Evolutionary conservation across 92 coral and sea anemone species (phyloP), one percentile per base, ranked within the genome.

Genomic region (Virgularia gustaviana): DNA sequence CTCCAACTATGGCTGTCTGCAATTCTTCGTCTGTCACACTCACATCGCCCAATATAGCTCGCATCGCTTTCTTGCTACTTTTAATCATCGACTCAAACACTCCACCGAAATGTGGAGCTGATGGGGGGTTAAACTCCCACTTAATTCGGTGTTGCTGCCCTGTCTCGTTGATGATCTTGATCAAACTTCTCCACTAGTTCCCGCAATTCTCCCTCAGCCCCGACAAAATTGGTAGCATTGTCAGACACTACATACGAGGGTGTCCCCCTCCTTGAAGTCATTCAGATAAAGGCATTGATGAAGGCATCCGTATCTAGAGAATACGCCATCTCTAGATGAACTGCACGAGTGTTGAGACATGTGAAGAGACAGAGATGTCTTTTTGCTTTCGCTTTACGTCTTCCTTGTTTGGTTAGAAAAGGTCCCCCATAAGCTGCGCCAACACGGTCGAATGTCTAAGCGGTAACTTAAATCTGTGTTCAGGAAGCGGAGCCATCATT

Each of bases 21-120:
- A 72, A 75, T 51, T 83, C 88, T 20, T 78, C 84, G 60, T 86
- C 79, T 1, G 58, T 61, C 6, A 73, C 51, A 29, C 78, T 65
- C 20, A 79, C 79, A 41, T 82, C 75, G 18, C 83, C 65, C 0
- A 85, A 74, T 18, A 53, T 60, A 8, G 78, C 72, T 18, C 70
- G 74, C 62, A 80, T 57, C 6, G 80, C 89, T 49, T 39, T 74
- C 83, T 85, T 85, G 30, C 83, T 60, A 41, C 86, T 81, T 47
- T 71, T 85, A 13, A 85, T 80, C 78, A 85, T 61, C 4, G 76
- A 77, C 49, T 80, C 89, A 65, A 85, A 81, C n/a, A 81, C 85
- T 19, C 83, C 86, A n/a, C n/a, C n/a, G n/a, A n/a, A n/a, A n/a
- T n/a, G n/a, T 29, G 79, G 85, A 20, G 87, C 72, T 23, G 70